Conservation (phyloP, 1,140 invertebrate species). For the Charaxes varanes region DNA sequence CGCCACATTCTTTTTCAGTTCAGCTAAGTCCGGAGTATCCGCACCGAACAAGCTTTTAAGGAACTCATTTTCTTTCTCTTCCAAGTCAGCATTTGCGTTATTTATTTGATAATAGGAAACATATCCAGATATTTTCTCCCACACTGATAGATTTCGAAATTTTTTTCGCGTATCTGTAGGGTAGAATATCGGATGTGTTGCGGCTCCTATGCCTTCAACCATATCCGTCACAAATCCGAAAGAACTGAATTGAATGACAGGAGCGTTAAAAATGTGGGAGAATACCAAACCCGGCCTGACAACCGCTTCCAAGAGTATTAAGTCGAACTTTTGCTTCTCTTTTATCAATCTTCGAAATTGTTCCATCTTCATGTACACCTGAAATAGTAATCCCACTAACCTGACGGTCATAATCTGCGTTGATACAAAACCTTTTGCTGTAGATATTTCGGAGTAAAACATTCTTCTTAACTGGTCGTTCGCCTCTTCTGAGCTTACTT, state of each 20-base stretch:
- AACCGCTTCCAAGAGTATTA: conserved; percentile 35
- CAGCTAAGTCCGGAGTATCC: conserved; percentile 40
- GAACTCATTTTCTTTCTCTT: conserved; percentile 31
- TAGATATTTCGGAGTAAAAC: no score
- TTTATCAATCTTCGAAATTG: no score
- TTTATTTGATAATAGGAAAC: conserved; percentile 11
- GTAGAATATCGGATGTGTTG: conserved; percentile 52
- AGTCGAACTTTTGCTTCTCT: conserved; percentile 35
- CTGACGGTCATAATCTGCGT: no score
- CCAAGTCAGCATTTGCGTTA: background rate
- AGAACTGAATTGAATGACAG: conserved; percentile 45
- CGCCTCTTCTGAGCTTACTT: no score
- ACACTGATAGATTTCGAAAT: conserved; percentile 15
- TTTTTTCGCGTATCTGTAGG: conserved; percentile 36
- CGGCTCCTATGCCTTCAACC: conserved; percentile 43
- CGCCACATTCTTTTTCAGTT: conserved; percentile 64
- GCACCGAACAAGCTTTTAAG: conserved; percentile 54
- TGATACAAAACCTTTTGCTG: no score
- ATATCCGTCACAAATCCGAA: conserved; percentile 16
- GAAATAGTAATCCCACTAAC: no score
- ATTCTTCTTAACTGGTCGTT: no score
- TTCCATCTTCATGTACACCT: no score
- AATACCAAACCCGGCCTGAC: conserved; percentile 27
- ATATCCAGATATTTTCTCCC: conserved; percentile 34
- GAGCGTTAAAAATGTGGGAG: conserved; percentile 43